Evolutionary conservation across 2,888 invertebrate genomes (phyloP).

Genomic region (Dinocampus coccinellae): DNA sequence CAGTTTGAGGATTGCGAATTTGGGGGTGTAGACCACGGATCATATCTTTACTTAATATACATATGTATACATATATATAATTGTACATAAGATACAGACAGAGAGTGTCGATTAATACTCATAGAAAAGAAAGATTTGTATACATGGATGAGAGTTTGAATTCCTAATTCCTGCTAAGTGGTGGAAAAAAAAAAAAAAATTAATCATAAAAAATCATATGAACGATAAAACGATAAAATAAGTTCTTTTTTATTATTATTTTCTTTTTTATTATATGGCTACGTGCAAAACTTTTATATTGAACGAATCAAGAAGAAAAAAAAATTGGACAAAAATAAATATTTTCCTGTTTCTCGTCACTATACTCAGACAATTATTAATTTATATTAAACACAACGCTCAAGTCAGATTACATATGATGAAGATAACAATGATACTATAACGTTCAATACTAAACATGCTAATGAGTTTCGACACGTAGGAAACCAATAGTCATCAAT

Average conservation of each 20-base stretch:
- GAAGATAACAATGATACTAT: slow-evolving; percentile 8
- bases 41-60: not conserved
- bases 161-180: not conserved
- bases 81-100: not conserved
- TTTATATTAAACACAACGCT: not conserved
- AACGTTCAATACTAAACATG: slow-evolving; percentile 55
- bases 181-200: not conserved
- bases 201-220: not conserved
- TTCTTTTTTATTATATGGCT: too few species aligned
- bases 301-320: not conserved
- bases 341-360: not conserved
- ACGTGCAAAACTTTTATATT: not conserved
- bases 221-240: not conserved
- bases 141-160: not conserved
- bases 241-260: too few species aligned
- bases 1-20: slow-evolving; percentile 21
- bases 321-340: not conserved
- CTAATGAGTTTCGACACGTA: slow-evolving; percentile 62
- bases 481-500: slow-evolving; percentile 65
- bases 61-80: not conserved
- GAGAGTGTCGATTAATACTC: not conserved
- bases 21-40: slow-evolving; percentile 19
- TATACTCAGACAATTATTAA: not conserved
- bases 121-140: not conserved
- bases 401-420: slow-evolving; percentile 5